These are phyloP conservation scores for Gobio occitaniae DNA, from an alignment of 2,797 vertebrate species.

Conservation along the genomic window DNA sequence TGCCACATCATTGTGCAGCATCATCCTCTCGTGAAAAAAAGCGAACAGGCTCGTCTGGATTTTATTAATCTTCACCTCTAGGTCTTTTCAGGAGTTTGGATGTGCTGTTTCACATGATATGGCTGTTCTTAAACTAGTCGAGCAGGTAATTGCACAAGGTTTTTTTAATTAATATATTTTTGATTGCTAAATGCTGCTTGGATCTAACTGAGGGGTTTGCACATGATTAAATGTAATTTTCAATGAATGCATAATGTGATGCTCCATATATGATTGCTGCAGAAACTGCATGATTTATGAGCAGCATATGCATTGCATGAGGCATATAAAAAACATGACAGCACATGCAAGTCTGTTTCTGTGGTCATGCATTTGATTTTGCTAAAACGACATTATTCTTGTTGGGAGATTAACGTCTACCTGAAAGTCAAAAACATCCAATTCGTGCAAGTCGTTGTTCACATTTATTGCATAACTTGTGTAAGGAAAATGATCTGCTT, in stretches of 20 bases:
- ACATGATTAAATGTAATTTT: neutral
- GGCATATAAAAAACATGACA: neutral
- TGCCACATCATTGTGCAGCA: constrained; percentile 28
- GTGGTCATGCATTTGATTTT: neutral
- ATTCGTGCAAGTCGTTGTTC: neutral
- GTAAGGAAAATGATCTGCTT: neutral
- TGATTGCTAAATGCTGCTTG: neutral
- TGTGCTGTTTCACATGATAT: constrained; percentile 76
- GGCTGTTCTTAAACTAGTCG: constrained; percentile 84
- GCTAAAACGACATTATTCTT: neutral
- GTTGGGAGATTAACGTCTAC: neutral
- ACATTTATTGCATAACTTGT: neutral
- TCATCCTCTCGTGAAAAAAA: neutral
- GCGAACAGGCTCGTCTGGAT: neutral
- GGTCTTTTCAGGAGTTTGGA: constrained; percentile 67
- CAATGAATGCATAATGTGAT: neutral
- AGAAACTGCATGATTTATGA: constrained; percentile 1
- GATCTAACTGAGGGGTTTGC: neutral
- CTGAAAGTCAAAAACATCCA: neutral
- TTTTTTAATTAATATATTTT: neutral
- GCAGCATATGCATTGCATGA: neutral
- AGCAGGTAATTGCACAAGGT: constrained; percentile 73
- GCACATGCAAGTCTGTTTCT: neutral
- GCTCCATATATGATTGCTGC: neutral
- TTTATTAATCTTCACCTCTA: constrained; percentile 48